Evolutionary conservation across 2,113 vertebrate genomes (phyloP), one percentile per base, ranked within the genome.

Genomic region (Halcyon malimbica): DNA sequence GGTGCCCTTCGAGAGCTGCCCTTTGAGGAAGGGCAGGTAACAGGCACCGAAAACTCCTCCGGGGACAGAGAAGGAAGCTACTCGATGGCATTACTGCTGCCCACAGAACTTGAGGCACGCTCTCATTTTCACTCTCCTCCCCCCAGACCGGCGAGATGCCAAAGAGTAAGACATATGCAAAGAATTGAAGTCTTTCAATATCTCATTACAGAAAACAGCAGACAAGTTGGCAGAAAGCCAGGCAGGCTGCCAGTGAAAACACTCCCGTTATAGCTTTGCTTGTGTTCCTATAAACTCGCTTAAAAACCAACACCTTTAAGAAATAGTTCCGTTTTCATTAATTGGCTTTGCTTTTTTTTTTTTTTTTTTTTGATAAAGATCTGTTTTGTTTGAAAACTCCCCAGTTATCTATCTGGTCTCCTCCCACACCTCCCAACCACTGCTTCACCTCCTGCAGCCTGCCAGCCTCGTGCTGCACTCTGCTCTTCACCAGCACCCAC

Each of bases 291-390:
- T 91, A 78, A 96, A 96, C 94, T 96, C 96, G 70, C 79, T 96
- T 74, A 92, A 95, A 95, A 96, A 79, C 44, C 84, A 91, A 83
- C 91, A 96, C 94, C 94, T 97, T 96, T 80, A 91, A 96, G 85
- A 96, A 94, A 96, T 96, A 93, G 90, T 97, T 96, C 87, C 96
- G 87, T 83, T 91, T 95, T 94, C 92, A 96, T 96, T 96, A 97
- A 96, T 94, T 89, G 90, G 70, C 78, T 87, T 94, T 84, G n/a
- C n/a, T n/a, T n/a, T n/a, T n/a, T 87, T 85, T 90, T 91, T 42
- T 42, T 42, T 42, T 42, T 90, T 95, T 84, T 87, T 87, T 86
- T 91, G 93, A 96, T 96, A 93, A 96, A 95, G 82, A 96, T 94
- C 90, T 95, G 79, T 97, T 96, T 96, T 88, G 94, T 94, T 96